Evolutionary conservation across 2,888 invertebrate species (phyloP).

Genomic region (Pediacus dermestoides): DNA sequence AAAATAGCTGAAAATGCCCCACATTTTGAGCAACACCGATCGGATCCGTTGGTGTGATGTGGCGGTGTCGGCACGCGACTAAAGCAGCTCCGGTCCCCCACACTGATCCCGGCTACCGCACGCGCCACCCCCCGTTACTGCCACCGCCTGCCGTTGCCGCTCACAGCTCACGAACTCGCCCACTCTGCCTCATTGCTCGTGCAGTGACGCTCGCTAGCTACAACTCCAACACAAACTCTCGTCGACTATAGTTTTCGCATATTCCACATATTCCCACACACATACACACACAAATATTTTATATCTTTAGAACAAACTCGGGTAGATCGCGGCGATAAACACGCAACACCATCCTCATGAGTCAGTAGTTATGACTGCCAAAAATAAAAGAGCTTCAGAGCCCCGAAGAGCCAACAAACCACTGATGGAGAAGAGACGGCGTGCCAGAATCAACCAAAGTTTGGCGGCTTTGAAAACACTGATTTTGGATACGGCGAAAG

Average conservation of each 20-base stretch:
- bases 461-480: conserved; percentile 68
- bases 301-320: conserved; percentile 20
- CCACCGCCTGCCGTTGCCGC: conserved; percentile 25
- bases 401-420: conserved; percentile 69
- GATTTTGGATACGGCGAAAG: conserved; percentile 66
- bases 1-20: conserved; percentile 9
- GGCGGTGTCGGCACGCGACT: conserved; percentile 52
- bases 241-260: too few relatives aligned
- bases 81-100: conserved; percentile 41
- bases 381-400: conserved; percentile 43
- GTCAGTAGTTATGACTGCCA: conserved; percentile 45
- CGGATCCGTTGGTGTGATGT: conserved; percentile 48
- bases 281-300: conserved; percentile 14
- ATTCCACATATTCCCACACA: conserved; percentile 15
- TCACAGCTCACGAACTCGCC: conserved; percentile 21
- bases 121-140: conserved; percentile 38
- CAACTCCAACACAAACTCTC: conserved; percentile 5
- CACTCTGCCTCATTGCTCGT: conserved; percentile 29
- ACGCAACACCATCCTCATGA: not conserved
- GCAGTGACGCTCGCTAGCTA: conserved; percentile 21
- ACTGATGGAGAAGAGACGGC: conserved; percentile 71
- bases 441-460: conserved; percentile 72
- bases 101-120: conserved; percentile 39
- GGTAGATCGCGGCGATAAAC: conserved; percentile 13
- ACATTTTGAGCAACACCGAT: conserved; percentile 38